phyloP scores from a whole-genome alignment of 2,888 invertebrate genomes.

The Cantharis flavilabris region DNA sequence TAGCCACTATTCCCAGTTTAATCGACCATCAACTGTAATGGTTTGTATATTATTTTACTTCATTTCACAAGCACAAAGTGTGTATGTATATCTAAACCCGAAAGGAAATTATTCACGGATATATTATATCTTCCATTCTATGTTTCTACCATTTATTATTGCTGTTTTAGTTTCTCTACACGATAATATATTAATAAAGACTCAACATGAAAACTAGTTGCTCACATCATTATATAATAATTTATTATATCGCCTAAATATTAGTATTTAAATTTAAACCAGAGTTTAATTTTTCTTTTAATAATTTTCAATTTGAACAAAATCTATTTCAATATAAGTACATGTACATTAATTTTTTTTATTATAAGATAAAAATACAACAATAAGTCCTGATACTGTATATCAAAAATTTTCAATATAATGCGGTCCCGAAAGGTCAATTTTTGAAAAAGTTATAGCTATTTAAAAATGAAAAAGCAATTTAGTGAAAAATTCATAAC shows the following conservation, averaged over 20 bases:
- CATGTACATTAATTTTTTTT: no score
- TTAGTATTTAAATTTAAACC: not conserved
- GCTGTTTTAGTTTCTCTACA: conserved; percentile 18
- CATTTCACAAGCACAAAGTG: conserved; percentile 28
- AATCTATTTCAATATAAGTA: no score
- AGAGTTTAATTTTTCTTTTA: no score
- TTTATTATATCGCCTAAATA: not conserved
- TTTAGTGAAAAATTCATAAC: no score
- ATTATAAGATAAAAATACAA: no score
- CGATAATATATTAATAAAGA: conserved; percentile 20
- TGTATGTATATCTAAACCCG: conserved; percentile 10
- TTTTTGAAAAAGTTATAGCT: no score
- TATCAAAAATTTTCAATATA: no score
- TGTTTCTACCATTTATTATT: conserved; percentile 20
- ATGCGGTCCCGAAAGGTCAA: no score
- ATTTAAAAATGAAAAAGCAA: no score
- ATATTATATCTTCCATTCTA: conserved; percentile 24
- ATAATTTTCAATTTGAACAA: no score
- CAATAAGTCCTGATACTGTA: no score
- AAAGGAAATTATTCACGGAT: conserved; percentile 30
- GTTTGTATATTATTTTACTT: conserved; percentile 25
- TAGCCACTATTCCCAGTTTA: conserved; percentile 14
- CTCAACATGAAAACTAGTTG: conserved; percentile 12
- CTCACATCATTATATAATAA: not conserved
- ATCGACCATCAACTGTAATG: conserved; percentile 15